Base-by-base conservation (phyloP, 2,888 invertebrate genomes). In the Stenichneumon culpator region DNA sequence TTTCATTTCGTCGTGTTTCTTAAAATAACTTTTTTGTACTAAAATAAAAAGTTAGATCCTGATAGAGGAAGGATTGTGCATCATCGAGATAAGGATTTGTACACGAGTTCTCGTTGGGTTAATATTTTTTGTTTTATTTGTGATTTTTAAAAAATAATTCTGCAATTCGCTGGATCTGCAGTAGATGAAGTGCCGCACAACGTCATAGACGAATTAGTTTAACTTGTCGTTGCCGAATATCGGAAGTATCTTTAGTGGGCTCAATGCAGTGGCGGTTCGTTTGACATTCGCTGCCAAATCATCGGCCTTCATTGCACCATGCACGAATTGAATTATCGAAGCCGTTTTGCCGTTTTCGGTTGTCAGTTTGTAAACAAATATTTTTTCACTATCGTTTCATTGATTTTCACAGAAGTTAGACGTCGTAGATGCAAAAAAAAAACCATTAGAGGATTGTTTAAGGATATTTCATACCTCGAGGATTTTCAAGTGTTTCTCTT, bases 21-120 rank as follows among this genome's bases (percentile, higher is more conserved):
- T 39, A 7, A 36, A 67, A 68, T 22, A 47, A 47, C 16, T 65
- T 50, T 68, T 60, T 78, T 19, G 28, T 65, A 52, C 6, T 68
- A 57, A 36, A 32, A 60, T 25, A 25, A 57, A 57, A 74, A 36
- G 14, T 74, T 73, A 54, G 28, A 67, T 60, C n/a, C 47, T 11
- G 19, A 1, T 32, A 22, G 72, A 73, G 57, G 25, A 57, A 25
- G 9, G n/a, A 47, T 44, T 47, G 22, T 63, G 60, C 52, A 72
- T 72, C 22, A 2, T 39, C 39, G 39, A 39, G 39, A 11, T 11
- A 39, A 39, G 7, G 11, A 3, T 39, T 39, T 11, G 39, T 39
- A 11, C 39, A 39, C 39, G 39, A 39, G 2, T 39, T 39, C 11
- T 11, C 39, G 39, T 39, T 39, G 39, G 39, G 39, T 39, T 2